These are phyloP conservation scores for Pao palembangensis DNA, from an alignment of 2,113 vertebrate species.

Conservation along the genomic window DNA sequence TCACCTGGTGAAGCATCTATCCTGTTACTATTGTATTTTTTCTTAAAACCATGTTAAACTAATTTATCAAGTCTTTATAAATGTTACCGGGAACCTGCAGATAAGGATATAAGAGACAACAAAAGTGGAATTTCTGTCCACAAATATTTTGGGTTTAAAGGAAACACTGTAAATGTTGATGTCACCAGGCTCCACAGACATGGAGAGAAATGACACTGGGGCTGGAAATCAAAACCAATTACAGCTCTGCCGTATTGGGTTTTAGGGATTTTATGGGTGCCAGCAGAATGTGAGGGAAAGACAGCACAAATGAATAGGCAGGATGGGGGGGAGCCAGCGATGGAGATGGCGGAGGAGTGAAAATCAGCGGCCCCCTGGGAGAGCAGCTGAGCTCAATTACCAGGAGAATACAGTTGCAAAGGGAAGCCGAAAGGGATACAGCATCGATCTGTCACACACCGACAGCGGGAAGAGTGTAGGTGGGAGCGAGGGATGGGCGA, in stretches of 20 bases:
- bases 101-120: no score
- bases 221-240: constrained; percentile 55
- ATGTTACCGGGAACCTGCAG: no score
- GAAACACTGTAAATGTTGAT: background rate
- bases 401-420: constrained; percentile 69
- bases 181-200: constrained; percentile 7
- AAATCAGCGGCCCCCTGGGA: constrained; percentile 62
- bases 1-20: no score
- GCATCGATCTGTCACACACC: constrained; percentile 67
- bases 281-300: constrained; percentile 7
- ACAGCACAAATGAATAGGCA: constrained; percentile 1
- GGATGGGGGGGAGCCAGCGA: constrained; percentile 32
- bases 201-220: constrained; percentile 26
- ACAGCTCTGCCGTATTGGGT: constrained; percentile 28
- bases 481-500: constrained; percentile 11
- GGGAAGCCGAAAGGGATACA: constrained; percentile 62
- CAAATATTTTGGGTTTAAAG: constrained; percentile 4
- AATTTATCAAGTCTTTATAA: no score
- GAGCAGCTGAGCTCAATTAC: constrained; percentile 73
- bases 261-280: constrained; percentile 40
- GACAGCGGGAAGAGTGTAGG: constrained; percentile 40
- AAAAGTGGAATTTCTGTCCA: no score
- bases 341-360: constrained; percentile 43
- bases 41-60: background rate
- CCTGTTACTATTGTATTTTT: background rate